phyloP scores from a whole-genome alignment of 1,140 invertebrate genomes.

The Agrilus planipennis region DNA sequence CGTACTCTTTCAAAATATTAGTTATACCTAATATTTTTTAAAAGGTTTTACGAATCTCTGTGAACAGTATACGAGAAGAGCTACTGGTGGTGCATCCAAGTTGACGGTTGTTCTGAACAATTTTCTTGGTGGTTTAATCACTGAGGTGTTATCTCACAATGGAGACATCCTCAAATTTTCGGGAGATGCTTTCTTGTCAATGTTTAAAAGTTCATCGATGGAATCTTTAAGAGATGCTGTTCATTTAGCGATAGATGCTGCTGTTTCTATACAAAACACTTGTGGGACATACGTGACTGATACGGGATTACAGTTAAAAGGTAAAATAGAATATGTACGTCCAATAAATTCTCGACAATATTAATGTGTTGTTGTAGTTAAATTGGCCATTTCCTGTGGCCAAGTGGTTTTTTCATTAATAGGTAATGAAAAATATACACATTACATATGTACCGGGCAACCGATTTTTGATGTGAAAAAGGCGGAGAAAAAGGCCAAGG shows the following conservation, averaged over 20 bases:
- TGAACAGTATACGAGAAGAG: constrained; percentile 44
- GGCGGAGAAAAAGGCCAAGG: constrained; percentile 34
- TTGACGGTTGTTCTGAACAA: constrained; percentile 49
- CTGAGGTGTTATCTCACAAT: constrained; percentile 43
- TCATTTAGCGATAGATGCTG: constrained; percentile 46
- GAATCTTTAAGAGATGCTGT: constrained; percentile 44
- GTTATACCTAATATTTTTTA: not conserved
- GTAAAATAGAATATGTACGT: constrained; percentile 10
- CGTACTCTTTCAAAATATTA: not conserved
- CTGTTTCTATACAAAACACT: constrained; percentile 49
- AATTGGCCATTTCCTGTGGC: constrained; percentile 50
- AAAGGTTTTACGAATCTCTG: constrained; percentile 49
- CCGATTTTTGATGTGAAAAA: constrained; percentile 49
- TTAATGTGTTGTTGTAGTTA: constrained; percentile 35
- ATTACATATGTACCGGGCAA: constrained; percentile 47
- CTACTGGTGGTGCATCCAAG: constrained; percentile 48
- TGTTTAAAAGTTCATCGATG: constrained; percentile 30
- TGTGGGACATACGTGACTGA: constrained; percentile 47
- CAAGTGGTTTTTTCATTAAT: constrained; percentile 44
- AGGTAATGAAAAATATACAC: constrained; percentile 37
- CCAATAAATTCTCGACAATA: not conserved
- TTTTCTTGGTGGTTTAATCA: constrained; percentile 54
- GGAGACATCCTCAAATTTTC: constrained; percentile 57
- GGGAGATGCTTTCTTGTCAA: constrained; percentile 46
- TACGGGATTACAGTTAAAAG: constrained; percentile 41